These are phyloP conservation scores for Psittacula echo DNA, from an alignment of 2,797 vertebrate genomes.

Conservation along the genomic window DNA sequence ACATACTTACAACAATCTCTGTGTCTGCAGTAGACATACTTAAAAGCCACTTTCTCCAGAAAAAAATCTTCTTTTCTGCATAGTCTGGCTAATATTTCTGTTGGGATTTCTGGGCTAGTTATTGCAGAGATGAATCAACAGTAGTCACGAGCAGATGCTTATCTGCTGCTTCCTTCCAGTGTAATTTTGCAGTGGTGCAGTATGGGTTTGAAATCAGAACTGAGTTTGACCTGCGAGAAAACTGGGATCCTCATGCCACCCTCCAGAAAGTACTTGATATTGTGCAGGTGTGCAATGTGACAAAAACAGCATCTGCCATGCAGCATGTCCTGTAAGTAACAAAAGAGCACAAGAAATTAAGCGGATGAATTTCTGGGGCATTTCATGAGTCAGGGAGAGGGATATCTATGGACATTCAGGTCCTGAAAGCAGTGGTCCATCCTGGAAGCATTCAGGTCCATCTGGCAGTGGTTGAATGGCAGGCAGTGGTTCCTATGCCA, in stretches of 20 bases:
- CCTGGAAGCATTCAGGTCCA: not conserved
- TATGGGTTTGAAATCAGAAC: conserved; percentile 76
- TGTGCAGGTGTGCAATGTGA: conserved; percentile 62
- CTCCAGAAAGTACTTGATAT: conserved; percentile 75
- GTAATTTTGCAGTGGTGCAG: conserved; percentile 83
- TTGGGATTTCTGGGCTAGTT: not conserved
- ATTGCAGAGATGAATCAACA: not conserved
- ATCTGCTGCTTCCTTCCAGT: conserved; percentile 62
- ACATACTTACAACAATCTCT: not conserved
- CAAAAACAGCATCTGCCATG: conserved; percentile 83
- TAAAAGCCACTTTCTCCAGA: not conserved
- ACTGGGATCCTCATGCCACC: conserved; percentile 21
- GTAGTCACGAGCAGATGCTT: not conserved
- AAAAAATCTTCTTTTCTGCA: not conserved
- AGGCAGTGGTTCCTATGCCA: not conserved
- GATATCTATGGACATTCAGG: not conserved
- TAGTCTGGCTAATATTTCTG: not conserved
- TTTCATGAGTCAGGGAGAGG: not conserved
- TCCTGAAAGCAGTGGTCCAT: not conserved
- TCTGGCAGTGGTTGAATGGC: not conserved
- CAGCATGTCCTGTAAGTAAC: conserved; percentile 83
- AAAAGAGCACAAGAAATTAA: not conserved
- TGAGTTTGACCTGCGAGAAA: conserved; percentile 79
- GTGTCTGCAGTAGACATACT: not conserved
- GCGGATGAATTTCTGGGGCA: not conserved